Base-by-base conservation (phyloP, 2,797 vertebrate genomes). In the Sebastes steindachneri region DNA sequence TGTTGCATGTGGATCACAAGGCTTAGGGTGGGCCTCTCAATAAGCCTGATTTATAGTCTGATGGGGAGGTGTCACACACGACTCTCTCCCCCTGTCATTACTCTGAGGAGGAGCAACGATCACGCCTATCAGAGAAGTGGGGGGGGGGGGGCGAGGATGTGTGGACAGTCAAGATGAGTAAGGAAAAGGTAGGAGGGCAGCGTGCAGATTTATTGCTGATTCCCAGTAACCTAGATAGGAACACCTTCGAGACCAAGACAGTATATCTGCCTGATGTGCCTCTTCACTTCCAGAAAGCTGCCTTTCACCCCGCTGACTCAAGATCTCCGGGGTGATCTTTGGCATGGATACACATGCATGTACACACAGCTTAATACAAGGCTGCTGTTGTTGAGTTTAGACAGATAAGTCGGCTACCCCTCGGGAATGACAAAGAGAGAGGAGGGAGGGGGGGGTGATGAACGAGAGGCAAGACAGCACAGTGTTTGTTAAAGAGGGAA, bases 61-160 rank as follows among this genome's bases (percentile, higher is more conserved):
- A 92, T 87, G 74, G 76, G 70, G 80, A 87, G 80, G 67, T 89
- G 82, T 84, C 87, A 85, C 79, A n/a, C 70, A 84, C 25, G 48
- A 79, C 81, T 79, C 83, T 88, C 74, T 83, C 75, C 85, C 88
- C 90, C 85, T 91, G 88, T 95, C 89, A 93, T 94, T 95, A 95
- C 82, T 79, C 80, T 41, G 51, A 75, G 72, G 81, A 71, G 67
- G 68, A 90, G 71, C 81, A 79, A 84, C 35, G 41, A 90, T 88
- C 69, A 73, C 21, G 57, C 77, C 87, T 80, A 31, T 79, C 68
- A 63, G 21, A 75, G 76, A 53, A 51, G 79, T 21, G 66, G 3
- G 33, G 67, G 58, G 67, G 31, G 31, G 64, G 35, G 35, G 58
- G 23, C 53, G 65, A 37, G 51, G 33, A 28, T 77, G 69, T 54